Evolutionary conservation across 2,113 vertebrate genomes (phyloP).

Genomic region (Sakesphorus luctuosus): DNA sequence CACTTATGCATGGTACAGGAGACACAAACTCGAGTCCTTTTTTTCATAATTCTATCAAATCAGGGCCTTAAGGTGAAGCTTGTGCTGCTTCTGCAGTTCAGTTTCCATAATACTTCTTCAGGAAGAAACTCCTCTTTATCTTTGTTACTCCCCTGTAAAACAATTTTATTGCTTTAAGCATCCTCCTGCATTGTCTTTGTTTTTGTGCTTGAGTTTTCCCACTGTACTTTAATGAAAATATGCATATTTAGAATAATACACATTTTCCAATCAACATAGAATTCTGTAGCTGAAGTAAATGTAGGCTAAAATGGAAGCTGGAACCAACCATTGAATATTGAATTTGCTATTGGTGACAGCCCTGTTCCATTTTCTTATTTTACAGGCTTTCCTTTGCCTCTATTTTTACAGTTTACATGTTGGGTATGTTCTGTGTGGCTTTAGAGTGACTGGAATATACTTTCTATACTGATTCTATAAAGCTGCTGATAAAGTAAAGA

Average conservation of each 20-base stretch:
- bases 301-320: neutral
- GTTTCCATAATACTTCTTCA: neutral
- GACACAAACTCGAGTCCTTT: neutral
- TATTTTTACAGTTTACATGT: neutral
- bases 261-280: neutral
- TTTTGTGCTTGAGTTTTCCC: neutral
- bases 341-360: neutral
- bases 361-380: neutral
- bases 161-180: neutral
- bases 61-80: neutral
- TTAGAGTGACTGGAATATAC: neutral
- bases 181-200: neutral
- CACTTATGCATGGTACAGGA: neutral
- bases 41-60: neutral
- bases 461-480: neutral
- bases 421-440: neutral
- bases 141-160: neutral
- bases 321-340: neutral
- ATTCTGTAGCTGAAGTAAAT: neutral
- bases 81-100: neutral
- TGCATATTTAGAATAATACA: neutral
- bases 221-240: neutral
- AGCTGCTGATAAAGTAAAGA: neutral
- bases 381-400: neutral
- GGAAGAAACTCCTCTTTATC: neutral